A percentile compares a stretch with the other conserved stretches of the same genome.
Evolutionary conservation across 2,888 invertebrate species (phyloP).

Genomic region (Chironomus riparius): DNA sequence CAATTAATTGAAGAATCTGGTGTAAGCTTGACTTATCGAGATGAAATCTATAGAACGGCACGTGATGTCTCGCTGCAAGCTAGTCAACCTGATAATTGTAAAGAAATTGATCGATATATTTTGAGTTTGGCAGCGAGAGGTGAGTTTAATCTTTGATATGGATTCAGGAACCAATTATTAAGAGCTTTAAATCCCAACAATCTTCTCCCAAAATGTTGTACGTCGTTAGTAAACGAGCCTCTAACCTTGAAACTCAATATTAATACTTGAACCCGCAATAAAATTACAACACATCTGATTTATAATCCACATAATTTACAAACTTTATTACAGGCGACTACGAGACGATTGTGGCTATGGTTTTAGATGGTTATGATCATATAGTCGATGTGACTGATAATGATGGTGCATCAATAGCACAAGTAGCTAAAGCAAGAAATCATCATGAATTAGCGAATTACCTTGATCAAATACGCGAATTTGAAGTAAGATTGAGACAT

Average conservation of each 20-base stretch:
- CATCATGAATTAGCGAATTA: constrained; percentile 59
- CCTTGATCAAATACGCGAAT: constrained; percentile 60
- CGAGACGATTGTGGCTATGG: constrained; percentile 48
- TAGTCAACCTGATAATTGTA: constrained; percentile 66
- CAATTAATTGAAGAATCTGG: constrained; percentile 72
- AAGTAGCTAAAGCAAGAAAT: constrained; percentile 59
- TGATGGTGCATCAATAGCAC: constrained; percentile 56
- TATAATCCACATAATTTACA: not conserved
- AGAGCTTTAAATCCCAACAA: too few relatives aligned
- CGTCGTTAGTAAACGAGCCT: too few relatives aligned
- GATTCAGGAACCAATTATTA: too few relatives aligned
- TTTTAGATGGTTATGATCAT: constrained; percentile 80
- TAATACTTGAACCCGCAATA: not conserved
- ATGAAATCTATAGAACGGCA: constrained; percentile 79
- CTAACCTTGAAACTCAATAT: not conserved
- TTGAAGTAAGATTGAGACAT: constrained; percentile 52
- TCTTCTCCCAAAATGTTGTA: too few relatives aligned
- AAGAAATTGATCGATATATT: constrained; percentile 72
- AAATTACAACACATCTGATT: not conserved
- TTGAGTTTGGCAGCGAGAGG: constrained; percentile 69
- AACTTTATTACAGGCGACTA: constrained; percentile 48
- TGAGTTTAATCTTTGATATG: constrained; percentile 34
- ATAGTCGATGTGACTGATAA: constrained; percentile 71
- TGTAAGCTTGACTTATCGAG: constrained; percentile 70
- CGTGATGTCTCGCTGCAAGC: constrained; percentile 76